Percentiles rank a stretch among this genome's conserved stretches.
phyloP scores from a whole-genome alignment of 2,888 invertebrate genomes.

The Dusona sp. region DNA sequence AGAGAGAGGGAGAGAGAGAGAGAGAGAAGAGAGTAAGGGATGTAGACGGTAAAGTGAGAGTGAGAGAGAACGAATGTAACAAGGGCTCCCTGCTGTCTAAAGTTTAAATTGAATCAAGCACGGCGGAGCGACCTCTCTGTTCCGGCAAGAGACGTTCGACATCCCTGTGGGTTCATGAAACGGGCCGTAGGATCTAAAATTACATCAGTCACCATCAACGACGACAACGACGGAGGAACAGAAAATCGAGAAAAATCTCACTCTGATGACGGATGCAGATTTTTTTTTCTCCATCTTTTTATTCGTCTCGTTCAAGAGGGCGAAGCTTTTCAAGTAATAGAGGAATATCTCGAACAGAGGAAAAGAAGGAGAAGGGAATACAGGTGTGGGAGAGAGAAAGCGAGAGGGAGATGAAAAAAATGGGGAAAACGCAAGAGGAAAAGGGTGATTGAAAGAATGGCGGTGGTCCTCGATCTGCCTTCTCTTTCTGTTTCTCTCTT shows the following conservation, averaged over 20 bases:
- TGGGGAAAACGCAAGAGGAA: conserved; percentile 33
- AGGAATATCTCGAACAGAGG: conserved; percentile 56
- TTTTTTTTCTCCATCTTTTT: conserved; percentile 30
- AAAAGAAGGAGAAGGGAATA: conserved; percentile 7
- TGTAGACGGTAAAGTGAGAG: neutral
- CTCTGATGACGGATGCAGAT: conserved; percentile 64
- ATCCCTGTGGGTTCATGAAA: conserved; percentile 61
- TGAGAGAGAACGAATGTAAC: conserved; percentile 44
- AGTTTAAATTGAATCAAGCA: conserved; percentile 68
- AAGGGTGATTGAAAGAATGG: conserved; percentile 54
- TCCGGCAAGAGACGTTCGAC: conserved; percentile 52
- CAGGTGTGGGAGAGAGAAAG: conserved; percentile 3
- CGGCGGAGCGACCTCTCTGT: conserved; percentile 60
- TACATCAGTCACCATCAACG: conserved; percentile 66
- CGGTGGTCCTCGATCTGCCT: conserved; percentile 53
- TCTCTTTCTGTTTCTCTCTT: conserved; percentile 2
- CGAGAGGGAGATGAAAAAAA: conserved; percentile 24
- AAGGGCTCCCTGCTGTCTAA: conserved; percentile 60
- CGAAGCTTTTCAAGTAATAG: conserved; percentile 65
- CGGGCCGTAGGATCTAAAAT: conserved; percentile 63
- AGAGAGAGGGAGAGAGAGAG: conserved; percentile 16
- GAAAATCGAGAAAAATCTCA: conserved; percentile 59
- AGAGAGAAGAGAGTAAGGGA: neutral
- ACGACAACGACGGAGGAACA: conserved; percentile 36
- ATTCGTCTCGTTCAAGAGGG: conserved; percentile 36